Base-by-base conservation (phyloP, 2,113 vertebrate species). In the Spea multiplicata region DNA sequence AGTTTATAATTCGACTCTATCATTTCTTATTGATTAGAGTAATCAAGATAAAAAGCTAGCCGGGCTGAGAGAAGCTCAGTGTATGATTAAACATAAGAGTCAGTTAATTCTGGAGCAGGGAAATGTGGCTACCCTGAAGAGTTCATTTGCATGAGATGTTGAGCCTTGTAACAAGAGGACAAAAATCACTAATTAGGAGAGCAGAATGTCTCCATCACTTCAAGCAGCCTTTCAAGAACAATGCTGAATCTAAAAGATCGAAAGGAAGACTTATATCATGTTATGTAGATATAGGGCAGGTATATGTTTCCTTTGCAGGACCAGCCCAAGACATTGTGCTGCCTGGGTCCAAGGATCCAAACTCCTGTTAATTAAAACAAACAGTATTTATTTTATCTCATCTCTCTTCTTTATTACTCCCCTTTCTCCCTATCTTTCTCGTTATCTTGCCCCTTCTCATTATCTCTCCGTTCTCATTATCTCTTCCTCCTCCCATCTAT, bases 121-220 rank as follows among this genome's bases (percentile, higher is more conserved):
- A 90, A 93, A 92, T 92, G 90, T 91, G 91, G 84, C 90, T 90
- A 88, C 89, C 91, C 92, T 93, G 93, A 91, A 93, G 92, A 89
- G 90, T 89, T 97, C 93, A 97, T 97, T 98, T 95, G 94, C 95
- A 95, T 96, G 90, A 91, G 91, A 93, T 88, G 90, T 92, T 91
- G 92, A 93, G 93, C 93, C 91, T 91, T 87, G 90, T 89, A 93
- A 93, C 90, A 93, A 94, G 93, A 91, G 93, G 93, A 96, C 93
- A 96, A 94, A 96, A 97, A 97, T 95, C 95, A 95, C 94, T 97
- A 96, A 98, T 97, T 96, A 95, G 92, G 88, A 88, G 87, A 88
- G 92, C 93, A 90, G 92, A 95, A 89, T 88, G 90, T 91, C 91
- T 88, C 89, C 88, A 89, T 90, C 91, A 91, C 86, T 83, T 91